Evolutionary conservation across 1,140 invertebrate genomes (phyloP).

Genomic region (Bathynomus jamesi): DNA sequence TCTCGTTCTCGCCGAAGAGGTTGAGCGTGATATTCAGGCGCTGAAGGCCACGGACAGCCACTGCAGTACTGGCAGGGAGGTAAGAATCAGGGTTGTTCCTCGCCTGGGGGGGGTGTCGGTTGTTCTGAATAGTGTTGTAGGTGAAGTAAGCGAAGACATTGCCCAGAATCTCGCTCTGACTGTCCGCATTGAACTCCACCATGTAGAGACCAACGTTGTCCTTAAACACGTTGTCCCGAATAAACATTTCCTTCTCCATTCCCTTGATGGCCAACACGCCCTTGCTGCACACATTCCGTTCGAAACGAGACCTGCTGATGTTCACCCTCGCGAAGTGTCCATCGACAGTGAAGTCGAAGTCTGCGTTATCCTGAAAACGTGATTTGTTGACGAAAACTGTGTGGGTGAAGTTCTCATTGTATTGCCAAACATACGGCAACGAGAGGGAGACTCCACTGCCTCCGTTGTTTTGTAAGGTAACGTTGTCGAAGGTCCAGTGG

Average conservation of each 20-base stretch:
- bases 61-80: constrained; percentile 64
- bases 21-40: constrained; percentile 85
- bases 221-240: constrained; percentile 63
- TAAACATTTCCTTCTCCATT: constrained; percentile 91
- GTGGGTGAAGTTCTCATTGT: constrained; percentile 89
- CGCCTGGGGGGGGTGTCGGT: constrained; percentile 47
- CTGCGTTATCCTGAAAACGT: constrained; percentile 72
- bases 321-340: constrained; percentile 74
- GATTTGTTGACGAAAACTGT: constrained; percentile 77
- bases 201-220: constrained; percentile 76
- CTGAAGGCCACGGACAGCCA: constrained; percentile 90
- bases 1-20: constrained; percentile 72
- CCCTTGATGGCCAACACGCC: constrained; percentile 79
- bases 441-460: constrained; percentile 73
- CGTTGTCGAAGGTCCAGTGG: constrained; percentile 83
- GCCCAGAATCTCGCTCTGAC: constrained; percentile 86
- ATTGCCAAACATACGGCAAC: constrained; percentile 88
- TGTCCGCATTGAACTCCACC: constrained; percentile 79
- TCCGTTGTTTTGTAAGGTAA: constrained; percentile 73
- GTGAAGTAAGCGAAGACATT: constrained; percentile 69
- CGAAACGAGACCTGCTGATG: constrained; percentile 75
- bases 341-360: constrained; percentile 73
- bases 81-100: constrained; percentile 41
- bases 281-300: constrained; percentile 69
- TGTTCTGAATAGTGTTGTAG: constrained; percentile 69